These are phyloP conservation scores for Lymantria monacha DNA, from an alignment of 2,888 invertebrate genomes.

Conservation along the genomic window DNA sequence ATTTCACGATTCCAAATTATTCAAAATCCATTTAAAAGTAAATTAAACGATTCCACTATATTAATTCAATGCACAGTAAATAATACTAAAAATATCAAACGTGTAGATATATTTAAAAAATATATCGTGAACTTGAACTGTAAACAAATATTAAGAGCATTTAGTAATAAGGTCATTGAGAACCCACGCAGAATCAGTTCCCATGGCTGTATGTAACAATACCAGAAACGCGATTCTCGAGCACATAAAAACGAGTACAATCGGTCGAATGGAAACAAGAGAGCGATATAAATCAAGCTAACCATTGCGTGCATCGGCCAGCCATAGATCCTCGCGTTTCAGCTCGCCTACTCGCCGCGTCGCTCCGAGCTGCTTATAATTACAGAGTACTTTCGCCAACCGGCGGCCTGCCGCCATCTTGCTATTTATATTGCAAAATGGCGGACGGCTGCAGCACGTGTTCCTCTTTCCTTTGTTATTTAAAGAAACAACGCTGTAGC, in stretches of 20 bases:
- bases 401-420: constrained; percentile 74
- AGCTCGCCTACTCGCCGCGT: constrained; percentile 60
- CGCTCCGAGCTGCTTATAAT: constrained; percentile 66
- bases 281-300: constrained; percentile 78
- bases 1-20: too few relatives aligned
- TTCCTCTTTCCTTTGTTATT: constrained; percentile 68
- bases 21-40: too few relatives aligned
- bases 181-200: constrained; percentile 57
- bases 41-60: too few relatives aligned
- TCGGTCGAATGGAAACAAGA: constrained; percentile 73
- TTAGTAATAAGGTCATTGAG: constrained; percentile 56
- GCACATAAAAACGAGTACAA: constrained; percentile 74
- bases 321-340: constrained; percentile 73
- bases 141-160: constrained; percentile 31
- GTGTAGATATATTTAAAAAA: constrained; percentile 13
- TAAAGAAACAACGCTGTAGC: constrained; percentile 45
- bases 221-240: constrained; percentile 61
- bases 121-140: constrained; percentile 49
- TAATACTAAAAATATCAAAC: background rate
- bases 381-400: constrained; percentile 79
- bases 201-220: constrained; percentile 73
- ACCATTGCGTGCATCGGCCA: constrained; percentile 74
- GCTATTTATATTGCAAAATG: constrained; percentile 80
- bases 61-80: too few relatives aligned
- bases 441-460: constrained; percentile 69